Evolutionary conservation across 2,113 vertebrate genomes (phyloP).

Genomic region (Thamnophis sirtalis): DNA sequence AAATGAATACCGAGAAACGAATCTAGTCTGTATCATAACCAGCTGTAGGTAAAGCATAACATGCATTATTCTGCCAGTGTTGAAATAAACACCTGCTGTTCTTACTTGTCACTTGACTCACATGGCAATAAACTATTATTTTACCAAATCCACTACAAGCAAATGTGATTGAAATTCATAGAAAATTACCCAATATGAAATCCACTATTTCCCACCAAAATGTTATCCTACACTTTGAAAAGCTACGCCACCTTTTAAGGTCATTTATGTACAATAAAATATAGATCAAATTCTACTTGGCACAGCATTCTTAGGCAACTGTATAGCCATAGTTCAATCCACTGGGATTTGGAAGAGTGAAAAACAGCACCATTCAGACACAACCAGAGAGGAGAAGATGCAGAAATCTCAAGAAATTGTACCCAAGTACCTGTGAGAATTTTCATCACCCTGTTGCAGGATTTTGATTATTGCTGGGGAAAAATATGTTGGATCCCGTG

Average conservation of each 20-base stretch:
- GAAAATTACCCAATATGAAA: not conserved
- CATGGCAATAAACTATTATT: not conserved
- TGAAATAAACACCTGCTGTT: not conserved
- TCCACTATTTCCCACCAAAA: not conserved
- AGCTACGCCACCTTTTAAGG: not conserved
- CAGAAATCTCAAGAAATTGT: not conserved
- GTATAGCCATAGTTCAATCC: not conserved
- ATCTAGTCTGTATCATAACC: not conserved
- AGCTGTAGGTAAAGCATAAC: not conserved
- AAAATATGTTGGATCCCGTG: slow-evolving; percentile 84
- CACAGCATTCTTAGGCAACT: not conserved
- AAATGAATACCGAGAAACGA: not conserved
- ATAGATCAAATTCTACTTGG: not conserved
- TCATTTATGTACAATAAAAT: not conserved
- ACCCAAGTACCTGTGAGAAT: slow-evolving; percentile 78
- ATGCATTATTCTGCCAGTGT: not conserved
- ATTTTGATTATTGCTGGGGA: slow-evolving; percentile 87
- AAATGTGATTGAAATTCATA: not conserved
- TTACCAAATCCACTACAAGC: not conserved
- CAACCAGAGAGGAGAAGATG: not conserved
- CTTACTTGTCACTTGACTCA: not conserved
- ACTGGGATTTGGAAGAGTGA: not conserved
- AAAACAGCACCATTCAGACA: not conserved
- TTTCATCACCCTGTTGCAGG: slow-evolving; percentile 84
- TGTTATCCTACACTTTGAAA: not conserved